Evolutionary conservation across 2,888 invertebrate genomes (phyloP).

Genomic region (Eristalis intricaria): DNA sequence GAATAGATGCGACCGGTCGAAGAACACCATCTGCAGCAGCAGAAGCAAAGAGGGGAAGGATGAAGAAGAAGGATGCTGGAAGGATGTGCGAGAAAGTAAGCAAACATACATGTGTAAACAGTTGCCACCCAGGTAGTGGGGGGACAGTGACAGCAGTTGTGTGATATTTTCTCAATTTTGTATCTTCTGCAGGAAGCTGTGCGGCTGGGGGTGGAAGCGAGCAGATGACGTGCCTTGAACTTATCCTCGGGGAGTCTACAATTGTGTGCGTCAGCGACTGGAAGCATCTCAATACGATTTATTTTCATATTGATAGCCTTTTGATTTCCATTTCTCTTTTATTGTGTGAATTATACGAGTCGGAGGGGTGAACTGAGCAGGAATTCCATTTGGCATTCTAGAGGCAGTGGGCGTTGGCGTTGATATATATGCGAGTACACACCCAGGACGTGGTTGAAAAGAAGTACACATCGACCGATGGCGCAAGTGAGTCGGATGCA

Average conservation of each 20-base stretch:
- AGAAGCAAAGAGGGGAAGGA: slow-evolving; percentile 1
- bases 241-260: slow-evolving; percentile 36
- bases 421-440: background rate
- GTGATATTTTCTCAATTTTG: slow-evolving; percentile 42
- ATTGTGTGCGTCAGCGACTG: slow-evolving; percentile 25
- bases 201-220: slow-evolving; percentile 6
- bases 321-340: slow-evolving; percentile 73
- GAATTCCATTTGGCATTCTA: background rate
- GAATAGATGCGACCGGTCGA: slow-evolving; percentile 7
- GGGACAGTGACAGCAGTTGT: slow-evolving; percentile 19
- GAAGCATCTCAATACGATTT: slow-evolving; percentile 75
- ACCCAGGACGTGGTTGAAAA: background rate
- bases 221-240: slow-evolving; percentile 45
- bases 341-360: slow-evolving; percentile 18
- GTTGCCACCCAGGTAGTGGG: background rate
- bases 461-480: background rate
- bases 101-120: background rate
- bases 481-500: slow-evolving; percentile 35
- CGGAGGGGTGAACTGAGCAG: background rate
- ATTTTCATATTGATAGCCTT: slow-evolving; percentile 79
- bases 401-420: slow-evolving; percentile 43
- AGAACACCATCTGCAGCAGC: slow-evolving; percentile 41
- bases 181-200: slow-evolving; percentile 29
- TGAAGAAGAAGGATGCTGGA: background rate
- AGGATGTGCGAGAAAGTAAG: slow-evolving; percentile 5